Evolutionary conservation across 2,113 vertebrate species (phyloP).

Genomic region (Albula goreensis): DNA sequence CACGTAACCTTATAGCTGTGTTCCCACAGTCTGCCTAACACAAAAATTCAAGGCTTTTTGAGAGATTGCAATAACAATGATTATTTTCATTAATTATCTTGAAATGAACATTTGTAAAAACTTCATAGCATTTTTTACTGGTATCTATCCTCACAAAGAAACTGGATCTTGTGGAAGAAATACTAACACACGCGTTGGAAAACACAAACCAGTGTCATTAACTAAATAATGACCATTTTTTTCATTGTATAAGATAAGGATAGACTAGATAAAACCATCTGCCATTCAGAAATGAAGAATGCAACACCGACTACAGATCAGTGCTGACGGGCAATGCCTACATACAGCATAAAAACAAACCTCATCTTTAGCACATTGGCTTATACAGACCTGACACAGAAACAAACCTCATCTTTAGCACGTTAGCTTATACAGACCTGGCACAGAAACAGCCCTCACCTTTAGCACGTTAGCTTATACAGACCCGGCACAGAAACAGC

Average conservation of each 20-base stretch:
- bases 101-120: not conserved
- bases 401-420: not conserved
- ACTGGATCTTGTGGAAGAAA: no score
- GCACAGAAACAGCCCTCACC: conserved; percentile 13
- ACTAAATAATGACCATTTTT: no score
- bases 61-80: not conserved
- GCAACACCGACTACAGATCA: no score
- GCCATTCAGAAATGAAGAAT: no score
- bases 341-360: not conserved
- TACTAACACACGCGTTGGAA: no score
- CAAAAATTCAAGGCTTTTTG: not conserved
- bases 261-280: no score
- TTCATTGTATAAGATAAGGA: no score
- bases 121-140: no score
- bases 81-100: not conserved
- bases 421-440: conserved; percentile 58
- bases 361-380: not conserved
- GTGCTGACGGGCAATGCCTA: no score
- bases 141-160: no score
- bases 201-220: no score
- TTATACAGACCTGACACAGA: conserved; percentile 60
- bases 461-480: not conserved
- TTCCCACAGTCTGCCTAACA: not conserved
- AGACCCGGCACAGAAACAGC: not conserved
- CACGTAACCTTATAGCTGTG: not conserved